phyloP scores from a whole-genome alignment of 2,888 invertebrate genomes.

The Parelbella ahira region DNA sequence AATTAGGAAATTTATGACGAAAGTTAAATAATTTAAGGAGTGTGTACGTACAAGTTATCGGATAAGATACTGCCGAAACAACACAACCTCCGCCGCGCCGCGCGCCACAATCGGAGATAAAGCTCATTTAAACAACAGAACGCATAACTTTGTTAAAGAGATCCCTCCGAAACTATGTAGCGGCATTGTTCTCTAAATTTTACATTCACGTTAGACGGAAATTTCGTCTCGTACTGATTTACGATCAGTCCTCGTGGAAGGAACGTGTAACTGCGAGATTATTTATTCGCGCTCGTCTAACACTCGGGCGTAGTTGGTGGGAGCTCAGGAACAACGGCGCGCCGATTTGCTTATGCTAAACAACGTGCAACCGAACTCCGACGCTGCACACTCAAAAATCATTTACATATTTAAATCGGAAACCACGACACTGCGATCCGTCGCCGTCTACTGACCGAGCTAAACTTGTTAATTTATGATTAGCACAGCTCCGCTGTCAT shows the following conservation, averaged over 20 bases:
- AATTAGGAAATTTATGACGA: constrained; percentile 15
- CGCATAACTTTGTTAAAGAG: constrained; percentile 51
- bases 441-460: constrained; percentile 41
- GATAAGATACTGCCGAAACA: constrained; percentile 19
- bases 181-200: constrained; percentile 62
- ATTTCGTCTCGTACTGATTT: constrained; percentile 66
- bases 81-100: constrained; percentile 27
- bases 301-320: constrained; percentile 34
- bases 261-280: constrained; percentile 56
- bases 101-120: constrained; percentile 45
- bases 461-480: constrained; percentile 59
- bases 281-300: constrained; percentile 60
- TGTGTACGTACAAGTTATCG: no score
- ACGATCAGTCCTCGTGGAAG: constrained; percentile 55
- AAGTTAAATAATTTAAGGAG: constrained; percentile 2
- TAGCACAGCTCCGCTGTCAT: no score
- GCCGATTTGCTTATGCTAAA: constrained; percentile 70
- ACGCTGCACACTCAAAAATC: constrained; percentile 57
- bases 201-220: constrained; percentile 65
- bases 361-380: constrained; percentile 55
- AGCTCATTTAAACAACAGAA: constrained; percentile 50
- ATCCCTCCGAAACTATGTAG: constrained; percentile 48
- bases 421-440: constrained; percentile 45
- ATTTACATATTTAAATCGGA: constrained; percentile 67
- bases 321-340: constrained; percentile 36